These are phyloP conservation scores for Chrysolina haemoptera DNA, from an alignment of 2,888 invertebrate species.

Conservation along the genomic window DNA sequence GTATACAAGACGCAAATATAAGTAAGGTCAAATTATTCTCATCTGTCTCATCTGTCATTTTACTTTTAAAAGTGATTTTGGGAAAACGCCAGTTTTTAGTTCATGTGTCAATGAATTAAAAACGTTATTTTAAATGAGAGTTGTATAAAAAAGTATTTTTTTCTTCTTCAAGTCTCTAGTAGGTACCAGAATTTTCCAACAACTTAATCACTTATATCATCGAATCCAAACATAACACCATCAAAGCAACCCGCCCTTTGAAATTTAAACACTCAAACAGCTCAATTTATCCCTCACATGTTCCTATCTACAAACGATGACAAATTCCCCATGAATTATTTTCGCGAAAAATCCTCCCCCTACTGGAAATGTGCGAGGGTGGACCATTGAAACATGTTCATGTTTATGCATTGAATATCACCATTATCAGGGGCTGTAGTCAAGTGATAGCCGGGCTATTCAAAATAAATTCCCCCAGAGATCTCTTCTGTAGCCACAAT, in stretches of 20 bases:
- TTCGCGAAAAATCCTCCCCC: conserved; percentile 24
- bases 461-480: conserved; percentile 37
- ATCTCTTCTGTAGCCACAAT: conserved; percentile 18
- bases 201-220: neutral
- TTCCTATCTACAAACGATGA: conserved; percentile 43
- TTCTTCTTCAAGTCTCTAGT: no score
- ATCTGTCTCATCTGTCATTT: no score
- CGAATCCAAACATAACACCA: neutral
- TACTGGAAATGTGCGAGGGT: conserved; percentile 32
- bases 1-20: no score
- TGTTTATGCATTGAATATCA: conserved; percentile 54
- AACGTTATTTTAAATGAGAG: no score
- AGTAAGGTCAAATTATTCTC: no score
- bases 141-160: no score
- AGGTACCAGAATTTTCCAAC: no score
- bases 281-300: conserved; percentile 37
- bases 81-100: no score
- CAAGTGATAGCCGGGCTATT: conserved; percentile 49
- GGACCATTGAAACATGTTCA: conserved; percentile 45
- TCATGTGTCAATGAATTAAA: no score
- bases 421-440: conserved; percentile 52
- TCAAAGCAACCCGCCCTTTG: neutral
- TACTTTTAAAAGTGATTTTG: no score
- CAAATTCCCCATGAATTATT: conserved; percentile 29
- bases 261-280: conserved; percentile 30